Evolutionary conservation across 2,888 invertebrate species (phyloP).

Genomic region (Melanostoma scalare): DNA sequence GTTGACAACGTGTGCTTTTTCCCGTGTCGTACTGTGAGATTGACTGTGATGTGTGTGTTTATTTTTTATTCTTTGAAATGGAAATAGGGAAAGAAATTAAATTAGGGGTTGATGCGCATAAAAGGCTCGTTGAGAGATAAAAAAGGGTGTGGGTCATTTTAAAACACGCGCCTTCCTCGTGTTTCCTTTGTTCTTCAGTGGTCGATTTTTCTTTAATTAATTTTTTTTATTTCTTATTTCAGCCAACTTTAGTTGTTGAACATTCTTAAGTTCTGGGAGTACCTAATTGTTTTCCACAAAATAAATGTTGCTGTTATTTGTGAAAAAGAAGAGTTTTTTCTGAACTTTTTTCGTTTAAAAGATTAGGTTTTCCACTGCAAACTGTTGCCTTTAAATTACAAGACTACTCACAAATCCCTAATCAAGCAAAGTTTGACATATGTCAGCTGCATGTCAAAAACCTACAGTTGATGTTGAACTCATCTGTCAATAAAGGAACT

Average conservation of each 20-base stretch:
- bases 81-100: conserved; percentile 63
- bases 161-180: conserved; percentile 68
- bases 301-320: too few species aligned
- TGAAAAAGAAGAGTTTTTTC: too few species aligned
- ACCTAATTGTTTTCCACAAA: too few species aligned
- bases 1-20: conserved; percentile 52
- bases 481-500: too few species aligned
- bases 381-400: too few species aligned
- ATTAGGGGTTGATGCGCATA: conserved; percentile 68
- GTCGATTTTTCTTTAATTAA: not conserved
- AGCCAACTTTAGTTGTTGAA: conserved; percentile 53
- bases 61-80: conserved; percentile 39
- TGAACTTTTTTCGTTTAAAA: too few species aligned
- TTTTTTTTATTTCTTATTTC: conserved; percentile 14
- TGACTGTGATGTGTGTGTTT: conserved; percentile 2
- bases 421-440: too few species aligned
- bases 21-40: conserved; percentile 11
- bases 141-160: conserved; percentile 64
- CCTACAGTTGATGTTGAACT: too few species aligned
- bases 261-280: conserved; percentile 9
- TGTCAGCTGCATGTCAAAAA: too few species aligned
- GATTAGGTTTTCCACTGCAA: too few species aligned
- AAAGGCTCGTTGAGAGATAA: conserved; percentile 37
- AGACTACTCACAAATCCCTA: too few species aligned
- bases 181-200: conserved; percentile 61